Conservation (phyloP, 2,888 invertebrate genomes). For the Chalcosyrphus nemorum region DNA sequence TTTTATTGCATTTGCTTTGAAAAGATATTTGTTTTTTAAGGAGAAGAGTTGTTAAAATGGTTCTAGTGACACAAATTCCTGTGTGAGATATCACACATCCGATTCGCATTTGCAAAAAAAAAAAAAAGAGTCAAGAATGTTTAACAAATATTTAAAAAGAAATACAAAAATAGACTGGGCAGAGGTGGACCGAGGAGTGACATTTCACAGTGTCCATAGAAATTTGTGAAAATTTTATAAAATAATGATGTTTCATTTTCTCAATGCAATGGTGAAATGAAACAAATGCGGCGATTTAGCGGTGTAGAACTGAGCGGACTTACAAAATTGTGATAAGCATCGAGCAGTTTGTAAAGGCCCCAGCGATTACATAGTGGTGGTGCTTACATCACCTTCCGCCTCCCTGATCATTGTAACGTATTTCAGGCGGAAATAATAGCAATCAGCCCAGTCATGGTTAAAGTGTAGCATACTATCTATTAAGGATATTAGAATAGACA, state of each 20-base stretch:
- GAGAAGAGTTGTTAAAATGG: slow-evolving; percentile 4
- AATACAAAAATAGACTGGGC: slow-evolving; percentile 20
- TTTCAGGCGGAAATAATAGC: too few relatives aligned
- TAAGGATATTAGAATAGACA: too few relatives aligned
- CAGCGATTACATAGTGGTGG: too few relatives aligned
- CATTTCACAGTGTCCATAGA: not conserved
- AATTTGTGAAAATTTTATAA: not conserved
- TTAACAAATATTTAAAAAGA: slow-evolving; percentile 21
- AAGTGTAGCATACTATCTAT: too few relatives aligned
- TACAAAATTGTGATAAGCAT: too few relatives aligned
- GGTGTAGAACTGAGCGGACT: not conserved
- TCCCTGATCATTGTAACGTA: too few relatives aligned
- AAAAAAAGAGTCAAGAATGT: not conserved
- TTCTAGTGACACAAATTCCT: slow-evolving; percentile 44
- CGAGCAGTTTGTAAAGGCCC: too few relatives aligned
- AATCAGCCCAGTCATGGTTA: too few relatives aligned
- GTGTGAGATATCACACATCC: slow-evolving; percentile 2
- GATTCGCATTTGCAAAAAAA: not conserved
- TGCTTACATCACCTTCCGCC: too few relatives aligned
- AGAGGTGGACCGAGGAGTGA: slow-evolving; percentile 13
- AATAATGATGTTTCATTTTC: too few relatives aligned
- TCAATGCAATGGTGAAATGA: not conserved
- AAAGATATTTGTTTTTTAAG: not conserved
- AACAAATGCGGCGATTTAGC: not conserved
- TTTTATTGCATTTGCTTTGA: not conserved